Base-by-base conservation (phyloP, 1,140 invertebrate genomes). In the Campodea augens region DNA sequence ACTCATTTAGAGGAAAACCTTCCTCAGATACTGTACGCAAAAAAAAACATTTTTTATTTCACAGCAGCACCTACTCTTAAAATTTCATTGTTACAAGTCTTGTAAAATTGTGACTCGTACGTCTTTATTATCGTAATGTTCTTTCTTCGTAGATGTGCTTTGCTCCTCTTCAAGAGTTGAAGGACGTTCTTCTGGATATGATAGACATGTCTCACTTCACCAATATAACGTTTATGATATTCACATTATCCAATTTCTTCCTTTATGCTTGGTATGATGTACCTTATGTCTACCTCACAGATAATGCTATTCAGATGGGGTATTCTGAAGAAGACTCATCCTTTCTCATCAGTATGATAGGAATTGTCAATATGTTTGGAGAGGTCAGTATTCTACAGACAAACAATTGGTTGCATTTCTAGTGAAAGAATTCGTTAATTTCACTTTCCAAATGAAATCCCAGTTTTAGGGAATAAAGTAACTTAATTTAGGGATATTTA, bases 191-290 rank as follows among this genome's bases (percentile, higher is more conserved):
- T 0, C 66, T 73, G 15, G 80, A 83, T 49, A 81, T 87, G 63
- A 62, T 85, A 25, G 81, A 86, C 57, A 74, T 84, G 51, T 80
- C 79, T 0, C 76, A 82, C 58, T 84, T 86, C 56, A 60, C 66
- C 25, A 79, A 82, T 57, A 65, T 74, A 1, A 70, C 71, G 37
- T 87, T 82, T 60, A 60, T 81, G n/a, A 60, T 86, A 24, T 86
- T 87, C 62, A 74, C 81, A 10, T 59, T 88, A 12, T 86, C 81
- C 36, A 89, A 88, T 62, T 85, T 87, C 57, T 66, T 88, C 2
- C 65, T 89, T 37, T 86, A 88, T 64, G 78, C 78, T 38, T 89
- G 82, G 79, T 86, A 87, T 60, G 82, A 88, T 60, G 81, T 87
- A 25, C 81, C 82, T 21, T 88, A 89, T 57, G 78, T 89, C 45